phyloP scores from a whole-genome alignment of 2,888 invertebrate species.

The Spilosoma lubricipeda region DNA sequence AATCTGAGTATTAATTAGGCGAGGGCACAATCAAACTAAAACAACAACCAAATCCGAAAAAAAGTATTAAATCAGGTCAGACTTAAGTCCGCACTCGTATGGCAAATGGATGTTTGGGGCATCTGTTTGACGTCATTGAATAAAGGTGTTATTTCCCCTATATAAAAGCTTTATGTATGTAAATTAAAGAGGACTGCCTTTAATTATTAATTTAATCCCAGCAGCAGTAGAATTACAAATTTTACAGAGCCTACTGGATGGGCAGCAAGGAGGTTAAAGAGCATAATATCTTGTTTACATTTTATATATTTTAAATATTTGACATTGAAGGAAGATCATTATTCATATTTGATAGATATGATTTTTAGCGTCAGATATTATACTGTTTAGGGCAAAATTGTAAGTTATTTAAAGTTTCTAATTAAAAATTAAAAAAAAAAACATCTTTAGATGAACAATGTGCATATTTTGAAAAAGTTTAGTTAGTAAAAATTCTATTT shows the following conservation, averaged over 20 bases:
- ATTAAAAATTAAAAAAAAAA: no score
- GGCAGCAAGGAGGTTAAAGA: not conserved
- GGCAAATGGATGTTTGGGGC: not conserved
- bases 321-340: not conserved
- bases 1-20: constrained; percentile 35
- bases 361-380: not conserved
- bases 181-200: not conserved
- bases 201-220: not conserved
- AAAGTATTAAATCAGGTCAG: not conserved
- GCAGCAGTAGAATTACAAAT: not conserved
- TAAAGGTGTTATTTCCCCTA: not conserved
- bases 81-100: not conserved
- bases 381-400: not conserved
- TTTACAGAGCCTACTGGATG: not conserved
- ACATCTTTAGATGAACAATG: not conserved
- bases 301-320: not conserved
- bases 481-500: no score
- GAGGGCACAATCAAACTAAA: constrained; percentile 20
- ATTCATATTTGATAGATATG: not conserved
- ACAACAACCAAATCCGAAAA: no score
- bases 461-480: no score
- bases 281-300: not conserved
- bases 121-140: not conserved
- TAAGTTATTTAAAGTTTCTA: no score
- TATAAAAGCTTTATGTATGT: not conserved